Base-by-base conservation (phyloP, 2,113 vertebrate species). In the Ranitomeya variabilis region DNA sequence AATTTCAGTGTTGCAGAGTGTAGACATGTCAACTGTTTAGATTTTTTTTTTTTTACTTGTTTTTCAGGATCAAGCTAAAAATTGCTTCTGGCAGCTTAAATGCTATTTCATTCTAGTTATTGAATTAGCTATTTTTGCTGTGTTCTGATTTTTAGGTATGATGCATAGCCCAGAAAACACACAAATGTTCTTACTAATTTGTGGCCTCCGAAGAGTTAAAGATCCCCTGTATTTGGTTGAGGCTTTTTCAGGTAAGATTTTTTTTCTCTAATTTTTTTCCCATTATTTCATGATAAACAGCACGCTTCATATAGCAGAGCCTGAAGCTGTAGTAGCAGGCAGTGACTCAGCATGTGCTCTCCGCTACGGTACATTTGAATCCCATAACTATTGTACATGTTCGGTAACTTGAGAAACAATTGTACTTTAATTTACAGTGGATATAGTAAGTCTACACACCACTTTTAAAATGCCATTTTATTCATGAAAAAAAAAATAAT, bases 121-220 rank as follows among this genome's bases (percentile, higher is more conserved):
- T 71, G 64, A 18, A 71, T 71, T 54, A 4, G 12, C 13, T 83
- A 4, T 21, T 9, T 52, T 83, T 57, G 79, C 15, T 45, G 21
- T 19, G 55, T 77, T 4, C 0, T 87, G 62, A 89, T 0, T 93
- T 93, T 6, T 94, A 97, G 96, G 59, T 89, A 92, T 97, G 76
- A 89, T 89, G 14, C 66, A 87, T 77, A 86, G 79, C 59, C 78
- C 90, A 74, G 93, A 91, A 51, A 86, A 90, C 37, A 86, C 96
- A 0, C 91, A 45, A 0, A 52, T 97, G 12, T 97, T 97, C 80
- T 93, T 98, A 23, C 80, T 98, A 93, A 92, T 98, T 23, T 98
- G 97, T 64, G 97, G 97, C n/a, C 95, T 98, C 86, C 90, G 97
- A 76, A 94, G 94, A 94, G 95, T 97, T 87, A 98, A 98, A 90